Conservation (phyloP, 1,140 invertebrate genomes). For the Pachyrhynchus sulphureomaculatus region DNA sequence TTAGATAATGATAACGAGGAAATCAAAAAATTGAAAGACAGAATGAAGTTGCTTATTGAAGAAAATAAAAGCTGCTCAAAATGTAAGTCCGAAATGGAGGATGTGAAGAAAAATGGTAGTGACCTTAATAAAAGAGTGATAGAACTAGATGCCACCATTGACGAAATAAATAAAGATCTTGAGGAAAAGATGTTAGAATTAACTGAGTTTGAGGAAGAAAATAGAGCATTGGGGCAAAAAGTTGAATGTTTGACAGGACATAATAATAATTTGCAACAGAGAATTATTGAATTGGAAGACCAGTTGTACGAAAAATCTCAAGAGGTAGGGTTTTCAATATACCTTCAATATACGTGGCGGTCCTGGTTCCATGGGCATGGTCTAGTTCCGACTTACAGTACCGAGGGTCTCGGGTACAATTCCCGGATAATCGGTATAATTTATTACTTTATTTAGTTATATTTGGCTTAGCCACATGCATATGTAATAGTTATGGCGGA, state of each 20-base stretch:
- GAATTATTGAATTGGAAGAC: too few species aligned
- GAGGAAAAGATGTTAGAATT: conserved; percentile 7
- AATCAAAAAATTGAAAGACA: background rate
- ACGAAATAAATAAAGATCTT: conserved; percentile 7
- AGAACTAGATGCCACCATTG: background rate
- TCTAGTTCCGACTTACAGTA: too few species aligned
- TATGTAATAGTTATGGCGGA: too few species aligned
- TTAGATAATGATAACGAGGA: background rate
- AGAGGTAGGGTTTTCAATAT: too few species aligned
- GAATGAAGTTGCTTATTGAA: conserved; percentile 3
- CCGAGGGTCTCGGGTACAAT: too few species aligned
- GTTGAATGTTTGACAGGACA: conserved; percentile 6
- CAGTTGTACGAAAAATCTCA: too few species aligned
- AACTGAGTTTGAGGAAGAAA: conserved; percentile 8
- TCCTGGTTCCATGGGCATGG: too few species aligned
- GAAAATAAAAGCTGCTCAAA: conserved; percentile 1
- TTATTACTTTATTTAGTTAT: too few species aligned
- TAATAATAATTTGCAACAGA: background rate
- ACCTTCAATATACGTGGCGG: too few species aligned
- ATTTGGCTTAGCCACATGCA: too few species aligned
- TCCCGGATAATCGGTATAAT: too few species aligned
- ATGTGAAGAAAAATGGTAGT: background rate
- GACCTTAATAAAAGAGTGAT: background rate
- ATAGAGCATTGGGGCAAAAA: conserved; percentile 11
- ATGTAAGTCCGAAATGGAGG: background rate